phyloP scores from a whole-genome alignment of 2,113 vertebrate species.

The Pterophyllum scalare region DNA sequence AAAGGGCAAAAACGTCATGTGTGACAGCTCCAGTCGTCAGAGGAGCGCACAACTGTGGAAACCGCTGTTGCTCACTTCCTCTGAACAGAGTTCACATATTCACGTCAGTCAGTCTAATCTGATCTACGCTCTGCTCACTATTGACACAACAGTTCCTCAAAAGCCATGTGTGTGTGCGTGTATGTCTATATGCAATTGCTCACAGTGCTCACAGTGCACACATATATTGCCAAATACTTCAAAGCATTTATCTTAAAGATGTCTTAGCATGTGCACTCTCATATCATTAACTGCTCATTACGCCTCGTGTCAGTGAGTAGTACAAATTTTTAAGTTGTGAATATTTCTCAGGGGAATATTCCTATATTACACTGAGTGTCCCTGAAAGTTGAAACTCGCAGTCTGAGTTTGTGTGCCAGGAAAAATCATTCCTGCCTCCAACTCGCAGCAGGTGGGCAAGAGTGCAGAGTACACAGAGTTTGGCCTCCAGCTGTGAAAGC shows the following conservation, averaged over 20 bases:
- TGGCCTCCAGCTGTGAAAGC: slow-evolving; percentile 62
- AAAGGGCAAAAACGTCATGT: slow-evolving; percentile 43
- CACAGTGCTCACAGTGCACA: neutral
- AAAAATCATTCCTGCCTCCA: slow-evolving; percentile 42
- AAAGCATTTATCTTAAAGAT: neutral
- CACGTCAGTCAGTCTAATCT: slow-evolving; percentile 29
- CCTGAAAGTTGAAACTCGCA: slow-evolving; percentile 38
- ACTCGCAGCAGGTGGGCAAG: slow-evolving; percentile 48
- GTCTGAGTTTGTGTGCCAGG: slow-evolving; percentile 38
- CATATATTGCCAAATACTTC: neutral
- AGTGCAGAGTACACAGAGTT: slow-evolving; percentile 57
- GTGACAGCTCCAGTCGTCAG: slow-evolving; percentile 45
- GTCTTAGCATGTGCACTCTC: neutral
- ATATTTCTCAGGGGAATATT: slow-evolving; percentile 15
- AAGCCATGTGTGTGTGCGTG: neutral
- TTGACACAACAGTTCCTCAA: slow-evolving; percentile 40
- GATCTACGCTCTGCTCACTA: slow-evolving; percentile 20
- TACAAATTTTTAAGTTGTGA: neutral
- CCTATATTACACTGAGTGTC: slow-evolving; percentile 21
- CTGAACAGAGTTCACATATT: slow-evolving; percentile 28
- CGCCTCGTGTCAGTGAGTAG: neutral
- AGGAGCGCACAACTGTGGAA: neutral
- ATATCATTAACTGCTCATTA: neutral
- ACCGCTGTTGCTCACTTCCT: slow-evolving; percentile 61
- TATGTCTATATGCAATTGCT: slow-evolving; percentile 2